A percentile compares a stretch with the other conserved stretches of the same genome.
These are phyloP conservation scores for Spongilla lacustris DNA, from an alignment of 37 sponge, comb jelly and placozoan genomes.

Conservation along the genomic window DNA sequence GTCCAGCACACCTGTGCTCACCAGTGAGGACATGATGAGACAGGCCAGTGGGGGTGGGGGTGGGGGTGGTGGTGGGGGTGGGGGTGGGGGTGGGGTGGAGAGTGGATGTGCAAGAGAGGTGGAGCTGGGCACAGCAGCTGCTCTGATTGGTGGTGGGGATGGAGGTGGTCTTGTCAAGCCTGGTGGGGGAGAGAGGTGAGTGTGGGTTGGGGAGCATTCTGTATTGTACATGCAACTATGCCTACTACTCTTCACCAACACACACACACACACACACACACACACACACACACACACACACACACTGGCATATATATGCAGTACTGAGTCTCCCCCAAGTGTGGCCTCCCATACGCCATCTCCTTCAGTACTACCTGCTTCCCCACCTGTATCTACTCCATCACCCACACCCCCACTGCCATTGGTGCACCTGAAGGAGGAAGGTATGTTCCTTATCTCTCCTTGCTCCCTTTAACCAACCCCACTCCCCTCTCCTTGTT, in stretches of 20 bases:
- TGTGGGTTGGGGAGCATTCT: background rate
- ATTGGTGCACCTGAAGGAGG: background rate
- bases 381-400: conserved; percentile 21
- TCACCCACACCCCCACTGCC: background rate
- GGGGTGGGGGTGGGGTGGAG: background rate
- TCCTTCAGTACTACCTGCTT: background rate
- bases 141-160: background rate
- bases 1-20: background rate
- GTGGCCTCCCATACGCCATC: background rate
- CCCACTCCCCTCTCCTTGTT: background rate
- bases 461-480: background rate
- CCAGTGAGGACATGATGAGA: background rate
- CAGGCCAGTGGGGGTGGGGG: background rate
- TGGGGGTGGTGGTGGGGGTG: background rate
- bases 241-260: background rate
- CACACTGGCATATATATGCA: too few relatives aligned
- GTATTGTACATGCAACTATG: background rate
- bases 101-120: background rate
- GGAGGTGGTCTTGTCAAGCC: background rate
- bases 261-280: background rate
- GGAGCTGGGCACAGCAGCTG: background rate
- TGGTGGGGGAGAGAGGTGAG: background rate
- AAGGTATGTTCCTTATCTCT: background rate
- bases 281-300: too few relatives aligned
- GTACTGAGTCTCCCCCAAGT: background rate